phyloP scores from a whole-genome alignment of 2,797 vertebrate genomes.

The Lateolabrax maculatus region DNA sequence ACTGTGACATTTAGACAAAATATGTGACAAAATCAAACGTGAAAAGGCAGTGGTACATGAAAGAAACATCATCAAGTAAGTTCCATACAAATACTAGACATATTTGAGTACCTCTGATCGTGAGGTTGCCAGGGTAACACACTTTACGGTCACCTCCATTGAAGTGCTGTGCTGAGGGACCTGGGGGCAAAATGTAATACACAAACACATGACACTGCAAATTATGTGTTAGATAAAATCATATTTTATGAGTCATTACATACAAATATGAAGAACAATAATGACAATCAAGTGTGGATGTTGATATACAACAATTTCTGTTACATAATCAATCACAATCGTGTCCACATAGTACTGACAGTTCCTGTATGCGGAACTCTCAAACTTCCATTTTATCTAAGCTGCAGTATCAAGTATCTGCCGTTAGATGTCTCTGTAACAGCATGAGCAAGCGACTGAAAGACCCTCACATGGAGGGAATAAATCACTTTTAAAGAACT shows the following conservation, averaged over 20 bases:
- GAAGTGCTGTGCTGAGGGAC: constrained; percentile 73
- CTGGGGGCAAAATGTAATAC: constrained; percentile 63
- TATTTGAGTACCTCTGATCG: constrained; percentile 80
- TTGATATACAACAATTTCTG: neutral
- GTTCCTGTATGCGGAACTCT: neutral
- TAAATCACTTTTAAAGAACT: too few relatives aligned
- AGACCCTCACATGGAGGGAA: too few relatives aligned
- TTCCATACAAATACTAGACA: neutral
- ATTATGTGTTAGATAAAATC: neutral
- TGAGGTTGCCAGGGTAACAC: constrained; percentile 92
- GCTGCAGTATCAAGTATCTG: constrained; percentile 31
- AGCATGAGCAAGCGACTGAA: constrained; percentile 20
- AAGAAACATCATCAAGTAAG: neutral
- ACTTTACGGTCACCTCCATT: constrained; percentile 72
- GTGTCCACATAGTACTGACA: neutral
- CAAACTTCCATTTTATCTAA: neutral
- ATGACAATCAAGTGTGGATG: neutral
- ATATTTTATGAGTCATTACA: neutral
- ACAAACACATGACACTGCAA: neutral
- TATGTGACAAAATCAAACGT: neutral
- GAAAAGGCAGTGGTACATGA: neutral
- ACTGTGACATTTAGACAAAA: neutral
- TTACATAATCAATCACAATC: neutral
- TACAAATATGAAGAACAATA: neutral
- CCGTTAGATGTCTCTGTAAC: constrained; percentile 75